Conservation (phyloP, 2,888 invertebrate species). For the Lithophane socia region DNA sequence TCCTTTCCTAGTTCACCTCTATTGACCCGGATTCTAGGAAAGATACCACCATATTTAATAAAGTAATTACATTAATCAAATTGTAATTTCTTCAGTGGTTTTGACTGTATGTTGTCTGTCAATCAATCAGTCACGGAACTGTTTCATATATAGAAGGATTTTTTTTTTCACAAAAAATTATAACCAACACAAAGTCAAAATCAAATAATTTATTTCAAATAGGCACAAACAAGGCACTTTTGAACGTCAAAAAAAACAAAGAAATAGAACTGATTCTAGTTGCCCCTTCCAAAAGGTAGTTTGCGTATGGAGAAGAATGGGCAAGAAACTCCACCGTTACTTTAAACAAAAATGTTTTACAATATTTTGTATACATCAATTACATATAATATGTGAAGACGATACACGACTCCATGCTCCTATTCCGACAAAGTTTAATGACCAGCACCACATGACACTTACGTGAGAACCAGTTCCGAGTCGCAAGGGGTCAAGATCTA, state of each 20-base stretch:
- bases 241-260: too few relatives aligned
- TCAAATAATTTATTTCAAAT: too few relatives aligned
- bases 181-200: neutral
- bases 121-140: neutral
- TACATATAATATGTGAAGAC: too few relatives aligned
- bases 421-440: conserved; percentile 51
- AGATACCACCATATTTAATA: neutral
- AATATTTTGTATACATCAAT: too few relatives aligned
- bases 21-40: neutral
- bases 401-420: conserved; percentile 18
- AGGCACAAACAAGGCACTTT: too few relatives aligned
- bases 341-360: too few relatives aligned
- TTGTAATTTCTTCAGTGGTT: neutral
- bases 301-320: too few relatives aligned
- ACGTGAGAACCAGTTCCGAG: conserved; percentile 59
- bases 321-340: too few relatives aligned
- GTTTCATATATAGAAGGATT: neutral
- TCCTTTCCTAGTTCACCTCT: neutral
- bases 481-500: conserved; percentile 69
- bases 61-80: neutral
- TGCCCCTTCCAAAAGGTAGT: too few relatives aligned
- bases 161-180: neutral
- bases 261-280: too few relatives aligned
- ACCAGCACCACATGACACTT: conserved; percentile 49
- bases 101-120: neutral